A percentile compares a stretch with the other conserved stretches of the same genome.
These are phyloP conservation scores for Morelia viridis DNA, from an alignment of 2,797 vertebrate species.

Conservation along the genomic window DNA sequence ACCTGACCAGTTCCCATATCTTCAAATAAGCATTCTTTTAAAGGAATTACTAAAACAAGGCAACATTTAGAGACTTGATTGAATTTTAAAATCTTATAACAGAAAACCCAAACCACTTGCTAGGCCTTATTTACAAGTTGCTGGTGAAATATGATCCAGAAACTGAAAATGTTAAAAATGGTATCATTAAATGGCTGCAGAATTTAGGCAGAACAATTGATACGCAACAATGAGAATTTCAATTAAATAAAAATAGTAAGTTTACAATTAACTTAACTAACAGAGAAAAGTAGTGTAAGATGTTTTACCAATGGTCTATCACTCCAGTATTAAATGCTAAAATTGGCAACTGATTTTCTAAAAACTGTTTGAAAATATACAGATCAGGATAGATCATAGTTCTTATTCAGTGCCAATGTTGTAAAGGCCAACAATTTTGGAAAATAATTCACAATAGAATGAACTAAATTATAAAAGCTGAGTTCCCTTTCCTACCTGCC, in stretches of 20 bases:
- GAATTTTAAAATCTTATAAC: not conserved
- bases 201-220: not conserved
- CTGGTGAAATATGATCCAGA: not conserved
- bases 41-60: not conserved
- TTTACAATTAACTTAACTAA: not conserved
- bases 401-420: no score
- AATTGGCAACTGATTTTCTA: no score
- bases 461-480: no score
- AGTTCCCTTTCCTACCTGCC: no score
- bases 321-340: not conserved
- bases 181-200: not conserved
- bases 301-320: not conserved
- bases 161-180: not conserved
- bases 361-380: no score
- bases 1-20: not conserved
- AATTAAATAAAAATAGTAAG: not conserved
- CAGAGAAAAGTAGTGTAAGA: not conserved
- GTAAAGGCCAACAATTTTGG: no score
- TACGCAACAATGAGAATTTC: not conserved
- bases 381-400: no score
- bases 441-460: no score
- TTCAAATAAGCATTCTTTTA: not conserved
- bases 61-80: not conserved
- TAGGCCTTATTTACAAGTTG: not conserved
- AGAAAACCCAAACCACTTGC: not conserved